phyloP scores from a whole-genome alignment of 1,140 invertebrate genomes.

The Panagrolaimus sp. region DNA sequence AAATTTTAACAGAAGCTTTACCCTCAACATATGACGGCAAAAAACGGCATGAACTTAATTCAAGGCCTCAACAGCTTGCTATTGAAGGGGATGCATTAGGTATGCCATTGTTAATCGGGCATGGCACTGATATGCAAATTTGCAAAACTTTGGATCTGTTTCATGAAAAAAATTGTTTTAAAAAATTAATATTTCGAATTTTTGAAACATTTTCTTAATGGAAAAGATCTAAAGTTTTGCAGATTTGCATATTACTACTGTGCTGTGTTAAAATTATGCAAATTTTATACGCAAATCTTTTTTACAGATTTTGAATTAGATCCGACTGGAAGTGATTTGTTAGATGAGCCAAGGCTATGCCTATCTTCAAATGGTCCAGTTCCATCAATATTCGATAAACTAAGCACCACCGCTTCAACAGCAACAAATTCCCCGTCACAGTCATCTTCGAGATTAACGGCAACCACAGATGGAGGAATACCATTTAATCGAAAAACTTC shows the following conservation, averaged over 20 bases:
- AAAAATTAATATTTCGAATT: too few relatives aligned
- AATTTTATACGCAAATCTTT: neutral
- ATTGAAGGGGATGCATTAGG: slow-evolving; percentile 40
- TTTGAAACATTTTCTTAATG: neutral
- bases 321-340: neutral
- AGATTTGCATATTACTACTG: too few relatives aligned
- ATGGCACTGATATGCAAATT: too few relatives aligned
- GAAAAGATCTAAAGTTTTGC: neutral
- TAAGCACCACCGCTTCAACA: neutral
- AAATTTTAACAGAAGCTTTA: slow-evolving; percentile 46
- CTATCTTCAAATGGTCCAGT: slow-evolving; percentile 6
- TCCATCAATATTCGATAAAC: slow-evolving; percentile 1
- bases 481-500: slow-evolving; percentile 11
- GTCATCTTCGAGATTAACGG: neutral
- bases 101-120: neutral
- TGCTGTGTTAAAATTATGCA: too few relatives aligned
- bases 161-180: neutral
- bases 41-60: slow-evolving; percentile 11
- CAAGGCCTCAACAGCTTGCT: slow-evolving; percentile 39
- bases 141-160: neutral
- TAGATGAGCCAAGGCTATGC: slow-evolving; percentile 8
- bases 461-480: neutral
- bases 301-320: slow-evolving; percentile 27
- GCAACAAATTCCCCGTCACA: neutral
- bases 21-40: slow-evolving; percentile 38